Base-by-base conservation (phyloP, 2,113 vertebrate species). In the Symphodus melops region DNA sequence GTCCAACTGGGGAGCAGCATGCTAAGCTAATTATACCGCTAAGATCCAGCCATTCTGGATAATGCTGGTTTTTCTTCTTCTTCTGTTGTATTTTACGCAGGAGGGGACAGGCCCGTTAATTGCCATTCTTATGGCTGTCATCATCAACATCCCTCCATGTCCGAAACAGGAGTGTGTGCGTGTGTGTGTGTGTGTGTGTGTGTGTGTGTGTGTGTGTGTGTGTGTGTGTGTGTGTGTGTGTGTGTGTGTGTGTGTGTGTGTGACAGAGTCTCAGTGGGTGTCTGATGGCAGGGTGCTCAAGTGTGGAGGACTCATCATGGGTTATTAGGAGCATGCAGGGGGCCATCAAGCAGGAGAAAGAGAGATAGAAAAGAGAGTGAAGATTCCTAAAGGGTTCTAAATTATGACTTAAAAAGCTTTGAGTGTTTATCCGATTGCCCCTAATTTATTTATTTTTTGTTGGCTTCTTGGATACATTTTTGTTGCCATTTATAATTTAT, bases 261-360 rank as follows among this genome's bases (percentile, higher is more conserved):
- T 70, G 65, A n/a, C n/a, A n/a, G 37, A 9, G 59, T 89, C 88
- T 77, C 92, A 84, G 91, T 60, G 79, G 91, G 92, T 84, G 87
- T 91, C 92, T 94, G 93, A 93, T 94, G 91, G 87, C 87, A 91
- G 92, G 86, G 89, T 93, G 90, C 90, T 93, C 91, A 91, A 89
- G 91, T 94, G 92, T 93, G 88, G 91, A 93, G 91, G 90, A 93
- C 91, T 93, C 91, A 94, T 93, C 93, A 92, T 93, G 90, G 88
- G 86, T 91, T 94, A 94, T 94, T 93, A 94, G 88, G 88, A 90
- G 86, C 82, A 69, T 88, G 89, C 87, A 90, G 93, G 86, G 88
- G 85, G 62, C 82, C 75, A 86, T 84, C 79, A 88, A 89, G 84
- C 81, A 51, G 77, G 67, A 68, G 86, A 77, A 80, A 84, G 72